Evolutionary conservation across 2,888 invertebrate genomes (phyloP), one percentile per base, ranked within the genome.

Genomic region (Caenorhabditis becei): DNA sequence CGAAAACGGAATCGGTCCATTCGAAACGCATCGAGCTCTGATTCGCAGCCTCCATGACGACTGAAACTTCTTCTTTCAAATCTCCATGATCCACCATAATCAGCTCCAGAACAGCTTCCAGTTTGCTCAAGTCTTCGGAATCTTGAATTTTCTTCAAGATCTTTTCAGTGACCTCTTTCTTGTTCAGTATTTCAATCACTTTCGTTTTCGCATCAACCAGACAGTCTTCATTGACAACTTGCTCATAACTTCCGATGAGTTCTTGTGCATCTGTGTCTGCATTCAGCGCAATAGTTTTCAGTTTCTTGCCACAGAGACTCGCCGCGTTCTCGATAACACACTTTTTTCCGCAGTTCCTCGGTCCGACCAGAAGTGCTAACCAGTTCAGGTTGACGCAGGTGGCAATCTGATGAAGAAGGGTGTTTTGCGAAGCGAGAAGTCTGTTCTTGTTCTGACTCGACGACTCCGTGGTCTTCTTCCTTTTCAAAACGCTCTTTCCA

Each of bases 161-260:
- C 2, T 47, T 10, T 0, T 65, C 56, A 14, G 44, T 41, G 2
- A 75, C 44, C 11, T 51, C 61, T 16, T 56, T 59, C 16, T 63
- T 14, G 8, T 51, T 32, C 26, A 83, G 24, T 28, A 62, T 47
- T 8, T 77, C 74, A 2, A 54, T n/a, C 2, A 84, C 37, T 2
- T 66, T 54, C 16, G 56, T 67, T 14, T 77, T 82, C 3, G 83
- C 80, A 16, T 53, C 32, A 10, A 65, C 59, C 0, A 87, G 32
- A 20, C 65, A 66, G n/a, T 70, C 53, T 28, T 81, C 77, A 49
- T 87, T 85, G 7, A 87, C 80, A 10, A 94, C 94, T 94, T 99
- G 99, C 93, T 99, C 99, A 92, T 97, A 99, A 82, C 97, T 96
- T 63, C 99, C 99, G 1, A 97, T 93, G 65, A 97, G 94, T 91